Evolutionary conservation across 2,113 vertebrate genomes (phyloP), one percentile per base, ranked within the genome.

Genomic region (Dicaeum eximium): DNA sequence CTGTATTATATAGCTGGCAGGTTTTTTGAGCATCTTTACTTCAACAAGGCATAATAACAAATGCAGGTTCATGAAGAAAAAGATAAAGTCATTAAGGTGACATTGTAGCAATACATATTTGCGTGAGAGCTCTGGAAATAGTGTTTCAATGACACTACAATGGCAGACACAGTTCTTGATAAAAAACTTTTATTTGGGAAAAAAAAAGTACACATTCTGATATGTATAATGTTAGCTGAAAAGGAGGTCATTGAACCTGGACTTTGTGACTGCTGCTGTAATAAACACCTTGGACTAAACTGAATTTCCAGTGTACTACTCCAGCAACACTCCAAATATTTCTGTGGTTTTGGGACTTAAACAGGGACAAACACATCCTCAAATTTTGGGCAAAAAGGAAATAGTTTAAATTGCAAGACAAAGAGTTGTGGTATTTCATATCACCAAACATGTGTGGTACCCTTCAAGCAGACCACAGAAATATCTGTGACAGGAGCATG

Each of bases 371-470:
- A 56, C 8, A 66, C 7, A 30, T n/a, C 60, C 69, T 84, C 50
- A 70, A 23, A 57, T 44, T 50, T 25, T 58, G 44, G 44, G 10
- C 35, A 37, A 62, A 89, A 78, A 51, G 11, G 13, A 66, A 42
- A 30, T 37, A 28, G 27, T 33, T 81, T 64, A 33, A 83, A 66
- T 7, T 70, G 37, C 24, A 69, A 54, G 67, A 35, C 16, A 15
- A 58, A 66, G 33, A 22, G 2, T 30, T 78, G 38, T 7, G 2
- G 72, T 6, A 11, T 42, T 91, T 58, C 14, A 4, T 86, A 20
- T 65, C 50, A 35, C 12, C 73, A 35, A 35, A 44, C 1, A 1
- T 48, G n/a, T 3, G 1, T 1, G 2, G 17, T 65, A 60, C 28
- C 22, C 15, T 86, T 71, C 5, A 80, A 30, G n/a, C 7, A 15